A percentile compares a stretch with the other conserved stretches of the same genome.
Evolutionary conservation across 2,113 vertebrate species (phyloP).

Genomic region (Mustela nigripes): DNA sequence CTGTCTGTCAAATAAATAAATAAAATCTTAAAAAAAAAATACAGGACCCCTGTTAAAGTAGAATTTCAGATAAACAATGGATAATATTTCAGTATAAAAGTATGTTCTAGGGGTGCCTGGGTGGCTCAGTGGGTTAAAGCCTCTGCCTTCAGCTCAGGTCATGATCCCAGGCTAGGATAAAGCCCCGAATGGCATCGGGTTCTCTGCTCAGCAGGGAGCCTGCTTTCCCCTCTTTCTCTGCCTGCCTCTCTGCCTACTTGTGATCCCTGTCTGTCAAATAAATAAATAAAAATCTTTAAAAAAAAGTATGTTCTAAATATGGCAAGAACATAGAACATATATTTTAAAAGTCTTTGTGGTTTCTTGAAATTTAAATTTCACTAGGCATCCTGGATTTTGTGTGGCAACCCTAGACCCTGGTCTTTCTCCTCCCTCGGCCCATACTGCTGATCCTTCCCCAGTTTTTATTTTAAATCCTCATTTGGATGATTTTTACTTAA

Average conservation of each 20-base stretch:
- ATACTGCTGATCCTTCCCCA: background rate
- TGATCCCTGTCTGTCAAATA: no score
- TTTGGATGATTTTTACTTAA: background rate
- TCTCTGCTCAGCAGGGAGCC: no score
- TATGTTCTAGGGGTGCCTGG: no score
- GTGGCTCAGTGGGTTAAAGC: no score
- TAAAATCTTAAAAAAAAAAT: background rate
- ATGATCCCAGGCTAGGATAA: no score
- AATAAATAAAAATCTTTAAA: no score
- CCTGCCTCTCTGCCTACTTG: no score
- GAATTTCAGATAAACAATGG: background rate
- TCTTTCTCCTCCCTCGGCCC: background rate
- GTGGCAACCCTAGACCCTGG: background rate
- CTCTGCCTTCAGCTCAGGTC: no score
- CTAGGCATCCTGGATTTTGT: background rate
- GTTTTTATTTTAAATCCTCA: background rate
- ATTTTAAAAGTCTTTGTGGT: background rate
- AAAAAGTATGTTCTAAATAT: constrained; percentile 1
- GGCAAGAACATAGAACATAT: background rate
- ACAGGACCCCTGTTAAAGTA: background rate
- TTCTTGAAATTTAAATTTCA: constrained; percentile 9
- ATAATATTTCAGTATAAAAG: background rate
- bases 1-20: no score
- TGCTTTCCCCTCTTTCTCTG: no score
- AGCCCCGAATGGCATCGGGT: no score